Base-by-base conservation (phyloP, 2,113 vertebrate genomes). In the Megaleporinus macrocephalus region DNA sequence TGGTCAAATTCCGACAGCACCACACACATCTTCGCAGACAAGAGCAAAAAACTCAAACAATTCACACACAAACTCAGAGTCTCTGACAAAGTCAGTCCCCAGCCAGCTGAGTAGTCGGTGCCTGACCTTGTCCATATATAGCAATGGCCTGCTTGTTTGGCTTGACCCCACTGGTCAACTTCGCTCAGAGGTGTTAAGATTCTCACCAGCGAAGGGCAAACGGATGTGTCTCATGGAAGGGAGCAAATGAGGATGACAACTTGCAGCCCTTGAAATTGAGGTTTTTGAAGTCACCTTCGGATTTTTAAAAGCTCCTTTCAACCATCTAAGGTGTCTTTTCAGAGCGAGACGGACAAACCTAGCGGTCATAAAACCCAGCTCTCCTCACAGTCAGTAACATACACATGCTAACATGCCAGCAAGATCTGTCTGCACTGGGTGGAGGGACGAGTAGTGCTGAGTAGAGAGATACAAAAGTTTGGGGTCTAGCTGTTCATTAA, bases 151-250 rank as follows among this genome's bases (percentile, higher is more conserved):
- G 61, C 26, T 36, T 86, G 73, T 78, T 88, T 82, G 47, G 73
- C 73, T 78, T 87, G 73, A 78, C 86, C 11, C 78, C 61, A 22
- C 61, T 79, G 84, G 86, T 81, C 75, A 76, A 55, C 73, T 78
- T 89, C 79, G 73, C 80, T 49, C 22, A 20, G 36, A 74, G 70
- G 86, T 87, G 86, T 78, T 59, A 81, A 73, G 76, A 61, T 81
- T 88, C 83, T 80, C 87, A 82, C 79, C 53, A 30, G 78, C 74
- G 72, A 70, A 73, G 33, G 78, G 71, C 63, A 73, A 80, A 83
- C 76, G 44, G 66, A 26, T 59, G 63, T 68, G 63, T 70, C 69
- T 78, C 47, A 70, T 73, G 79, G n/a, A 49, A 73, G 49, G 26
- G 79, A 70, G 83, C 76, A 71, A 83, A 76, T 33, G n/a, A 41